These are phyloP conservation scores for Lasioglossum albipes DNA, from an alignment of 1,140 invertebrate species.

Conservation along the genomic window DNA sequence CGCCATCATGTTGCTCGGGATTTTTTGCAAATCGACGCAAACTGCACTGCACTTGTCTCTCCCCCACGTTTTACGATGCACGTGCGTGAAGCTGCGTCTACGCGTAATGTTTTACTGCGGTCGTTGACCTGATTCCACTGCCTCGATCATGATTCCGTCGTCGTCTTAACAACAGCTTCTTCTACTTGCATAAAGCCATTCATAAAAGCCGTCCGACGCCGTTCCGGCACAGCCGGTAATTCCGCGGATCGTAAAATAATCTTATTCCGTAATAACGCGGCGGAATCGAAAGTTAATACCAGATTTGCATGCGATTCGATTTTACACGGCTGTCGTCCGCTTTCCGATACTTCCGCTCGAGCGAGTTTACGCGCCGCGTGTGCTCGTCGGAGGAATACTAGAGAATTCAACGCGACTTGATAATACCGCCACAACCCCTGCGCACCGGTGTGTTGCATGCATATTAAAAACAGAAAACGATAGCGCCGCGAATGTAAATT, in stretches of 20 bases:
- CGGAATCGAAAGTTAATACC: not conserved
- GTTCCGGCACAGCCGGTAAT: not conserved
- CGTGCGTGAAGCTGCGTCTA: slow-evolving; percentile 51
- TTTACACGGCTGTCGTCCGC: not conserved
- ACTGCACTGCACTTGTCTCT: slow-evolving; percentile 43
- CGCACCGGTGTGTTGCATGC: too few species aligned
- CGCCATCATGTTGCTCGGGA: too few species aligned
- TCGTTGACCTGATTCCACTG: slow-evolving; percentile 46
- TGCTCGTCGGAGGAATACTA: too few species aligned
- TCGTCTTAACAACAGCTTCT: slow-evolving; percentile 42
- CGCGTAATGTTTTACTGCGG: slow-evolving; percentile 61
- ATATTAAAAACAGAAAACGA: too few species aligned
- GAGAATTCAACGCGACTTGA: too few species aligned
- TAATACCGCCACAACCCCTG: too few species aligned
- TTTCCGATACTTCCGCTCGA: too few species aligned
- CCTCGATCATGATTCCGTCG: slow-evolving; percentile 27
- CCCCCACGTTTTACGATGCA: slow-evolving; percentile 42
- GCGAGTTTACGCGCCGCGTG: too few species aligned
- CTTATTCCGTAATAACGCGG: not conserved
- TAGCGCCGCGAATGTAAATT: too few species aligned
- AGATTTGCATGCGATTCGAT: not conserved
- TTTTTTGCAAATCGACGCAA: slow-evolving; percentile 68
- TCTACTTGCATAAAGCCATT: slow-evolving; percentile 14
- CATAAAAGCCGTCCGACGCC: not conserved
- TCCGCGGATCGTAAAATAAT: slow-evolving; percentile 7